phyloP scores from a whole-genome alignment of 2,797 vertebrate genomes.

The Cottoperca gobio region DNA sequence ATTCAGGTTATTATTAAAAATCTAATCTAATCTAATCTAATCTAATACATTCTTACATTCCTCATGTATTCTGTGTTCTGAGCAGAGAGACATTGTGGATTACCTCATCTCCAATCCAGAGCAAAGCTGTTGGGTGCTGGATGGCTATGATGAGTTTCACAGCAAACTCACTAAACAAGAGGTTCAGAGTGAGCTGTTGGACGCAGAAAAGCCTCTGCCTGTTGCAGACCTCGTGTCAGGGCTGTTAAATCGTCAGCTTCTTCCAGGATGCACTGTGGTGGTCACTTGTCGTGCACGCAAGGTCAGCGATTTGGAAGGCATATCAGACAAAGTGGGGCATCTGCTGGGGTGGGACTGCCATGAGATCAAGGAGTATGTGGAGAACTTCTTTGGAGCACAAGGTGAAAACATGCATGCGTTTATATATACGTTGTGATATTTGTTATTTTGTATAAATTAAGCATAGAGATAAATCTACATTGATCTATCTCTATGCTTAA shows the following conservation, averaged over 20 bases:
- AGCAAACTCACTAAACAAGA: conserved; percentile 56
- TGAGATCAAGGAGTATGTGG: conserved; percentile 85
- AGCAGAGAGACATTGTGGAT: conserved; percentile 77
- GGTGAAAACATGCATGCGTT: conserved; percentile 36
- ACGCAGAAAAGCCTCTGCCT: conserved; percentile 49
- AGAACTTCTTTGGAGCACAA: conserved; percentile 82
- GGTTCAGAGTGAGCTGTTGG: background rate
- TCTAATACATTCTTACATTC: background rate
- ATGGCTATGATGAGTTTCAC: conserved; percentile 92
- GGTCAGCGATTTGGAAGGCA: conserved; percentile 75
- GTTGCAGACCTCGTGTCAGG: conserved; percentile 85
- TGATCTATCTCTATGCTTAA: background rate
- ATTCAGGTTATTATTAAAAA: no score
- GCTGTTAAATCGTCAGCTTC: conserved; percentile 85
- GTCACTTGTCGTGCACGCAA: conserved; percentile 88
- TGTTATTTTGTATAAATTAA: background rate
- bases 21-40: no score
- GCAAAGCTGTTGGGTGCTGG: conserved; percentile 88
- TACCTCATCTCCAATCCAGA: conserved; percentile 85
- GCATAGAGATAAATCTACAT: background rate
- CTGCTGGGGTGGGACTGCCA: conserved; percentile 86
- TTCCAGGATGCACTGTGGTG: conserved; percentile 89
- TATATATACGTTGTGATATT: background rate
- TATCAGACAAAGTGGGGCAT: conserved; percentile 79
- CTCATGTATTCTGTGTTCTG: conserved; percentile 13